Evolutionary conservation across 2,797 vertebrate species (phyloP), one percentile per base, ranked within the genome.

Genomic region (Chelon auratus): DNA sequence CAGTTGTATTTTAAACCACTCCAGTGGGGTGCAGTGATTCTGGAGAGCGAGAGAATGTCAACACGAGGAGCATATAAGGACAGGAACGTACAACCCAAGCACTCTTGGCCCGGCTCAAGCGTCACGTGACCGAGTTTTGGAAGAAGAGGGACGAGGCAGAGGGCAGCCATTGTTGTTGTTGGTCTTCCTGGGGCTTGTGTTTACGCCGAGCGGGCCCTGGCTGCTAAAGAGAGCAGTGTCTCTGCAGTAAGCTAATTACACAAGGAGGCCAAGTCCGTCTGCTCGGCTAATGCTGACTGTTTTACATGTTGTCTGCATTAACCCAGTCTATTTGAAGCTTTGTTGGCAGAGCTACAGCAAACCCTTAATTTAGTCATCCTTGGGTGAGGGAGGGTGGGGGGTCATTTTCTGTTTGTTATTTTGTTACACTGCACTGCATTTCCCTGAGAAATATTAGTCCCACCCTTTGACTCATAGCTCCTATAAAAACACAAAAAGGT

Each of bases 161-260:
- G 57, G 60, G 36, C 64, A 45, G 60, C 40, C 64, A 60, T 56
- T 70, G 69, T 76, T 75, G 51, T 47, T 20, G 51, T 59, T 63
- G 59, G 50, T 56, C 75, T 78, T 60, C 15, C n/a, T 56, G 55
- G 65, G 43, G 17, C 40, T 57, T 24, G 5, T 62, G 76, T 89
- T 82, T 80, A 80, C 74, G 39, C 68, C 45, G 33, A 15, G 33
- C 15, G 43, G 18, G 48, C 20, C 47, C 62, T 71, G 65, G 67
- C 67, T 47, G 71, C 78, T 68, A 17, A 66, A 60, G 36, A 81
- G 17, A 72, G 75, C 66, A 63, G 82, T 64, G 58, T 82, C 68
- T 82, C 68, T 36, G 50, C 56, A 13, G 63, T 86, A 82, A 91
- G 86, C 85, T 83, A 75, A 90, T 92, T 91, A 93, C 53, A 71